Conservation (phyloP, 2,113 vertebrate species). For the Hipposideros armiger region DNA sequence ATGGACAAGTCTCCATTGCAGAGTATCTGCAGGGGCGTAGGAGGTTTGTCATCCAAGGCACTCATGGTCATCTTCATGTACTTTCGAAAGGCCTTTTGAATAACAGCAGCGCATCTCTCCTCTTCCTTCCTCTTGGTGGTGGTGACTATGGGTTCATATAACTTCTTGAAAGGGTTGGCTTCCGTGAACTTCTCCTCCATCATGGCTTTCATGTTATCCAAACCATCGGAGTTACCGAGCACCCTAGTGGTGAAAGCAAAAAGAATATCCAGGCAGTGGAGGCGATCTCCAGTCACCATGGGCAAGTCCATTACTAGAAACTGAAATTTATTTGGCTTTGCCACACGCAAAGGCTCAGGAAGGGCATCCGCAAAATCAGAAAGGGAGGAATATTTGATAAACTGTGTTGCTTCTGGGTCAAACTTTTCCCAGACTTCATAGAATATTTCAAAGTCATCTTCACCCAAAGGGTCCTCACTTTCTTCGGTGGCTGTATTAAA, state of each 20-base stretch:
- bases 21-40: neutral
- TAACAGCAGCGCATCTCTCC: slow-evolving; percentile 91
- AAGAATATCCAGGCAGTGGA: slow-evolving; percentile 97
- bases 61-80: slow-evolving; percentile 86
- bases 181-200: slow-evolving; percentile 96
- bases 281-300: slow-evolving; percentile 96
- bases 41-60: neutral
- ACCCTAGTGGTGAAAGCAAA: slow-evolving; percentile 97
- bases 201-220: slow-evolving; percentile 93
- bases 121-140: slow-evolving; percentile 94
- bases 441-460: slow-evolving; percentile 99
- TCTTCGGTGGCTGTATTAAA: slow-evolving; percentile 97
- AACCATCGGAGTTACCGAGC: slow-evolving; percentile 92
- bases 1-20: slow-evolving; percentile 66
- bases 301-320: slow-evolving; percentile 97
- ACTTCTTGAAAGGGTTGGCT: slow-evolving; percentile 90
- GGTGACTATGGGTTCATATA: slow-evolving; percentile 95
- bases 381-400: slow-evolving; percentile 94
- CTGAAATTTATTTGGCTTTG: slow-evolving; percentile 95
- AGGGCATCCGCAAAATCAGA: slow-evolving; percentile 94
- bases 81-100: slow-evolving; percentile 94
- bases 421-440: slow-evolving; percentile 99
- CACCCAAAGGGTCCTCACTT: slow-evolving; percentile 94
- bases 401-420: slow-evolving; percentile 95
- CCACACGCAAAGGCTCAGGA: slow-evolving; percentile 93